These are phyloP conservation scores for Girardinus metallicus DNA, from an alignment of 2,797 vertebrate species.

Conservation along the genomic window DNA sequence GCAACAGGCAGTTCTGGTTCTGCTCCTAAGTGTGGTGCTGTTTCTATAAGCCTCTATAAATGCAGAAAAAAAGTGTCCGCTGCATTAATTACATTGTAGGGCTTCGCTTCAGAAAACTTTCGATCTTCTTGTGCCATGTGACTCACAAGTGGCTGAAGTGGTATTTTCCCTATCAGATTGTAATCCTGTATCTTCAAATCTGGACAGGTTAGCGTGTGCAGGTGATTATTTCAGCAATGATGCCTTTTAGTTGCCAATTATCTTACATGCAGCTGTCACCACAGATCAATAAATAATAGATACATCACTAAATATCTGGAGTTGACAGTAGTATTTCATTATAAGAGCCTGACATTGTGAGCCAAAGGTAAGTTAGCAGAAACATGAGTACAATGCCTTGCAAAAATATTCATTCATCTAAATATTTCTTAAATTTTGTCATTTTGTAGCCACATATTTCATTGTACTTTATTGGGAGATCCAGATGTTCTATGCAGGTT, in stretches of 20 bases:
- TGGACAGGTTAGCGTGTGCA: constrained; percentile 28
- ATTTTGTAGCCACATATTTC: neutral
- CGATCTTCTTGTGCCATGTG: constrained; percentile 70
- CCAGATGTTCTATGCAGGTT: neutral
- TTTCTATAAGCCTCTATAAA: constrained; percentile 16
- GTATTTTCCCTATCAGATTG: constrained; percentile 67
- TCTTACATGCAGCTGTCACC: constrained; percentile 30
- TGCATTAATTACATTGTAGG: constrained; percentile 68
- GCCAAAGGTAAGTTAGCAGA: neutral
- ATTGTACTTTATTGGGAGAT: neutral
- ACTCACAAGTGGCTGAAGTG: constrained; percentile 70
- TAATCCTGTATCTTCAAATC: constrained; percentile 70
- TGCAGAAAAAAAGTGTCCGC: constrained; percentile 42
- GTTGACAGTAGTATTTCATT: constrained; percentile 41
- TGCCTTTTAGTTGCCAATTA: constrained; percentile 37
- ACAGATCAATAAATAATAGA: constrained; percentile 63
- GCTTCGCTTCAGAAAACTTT: constrained; percentile 62
- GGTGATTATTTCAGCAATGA: constrained; percentile 8
- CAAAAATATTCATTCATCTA: neutral
- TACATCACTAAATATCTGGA: constrained; percentile 62
- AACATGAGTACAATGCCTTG: neutral
- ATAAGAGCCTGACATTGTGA: constrained; percentile 30
- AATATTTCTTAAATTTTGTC: neutral
- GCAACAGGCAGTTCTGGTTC: constrained; percentile 18
- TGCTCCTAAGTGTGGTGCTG: neutral